Percentiles rank a stretch among this genome's conserved stretches.
These are phyloP conservation scores for Asobara japonica DNA, from an alignment of 1,140 invertebrate species.

Conservation along the genomic window DNA sequence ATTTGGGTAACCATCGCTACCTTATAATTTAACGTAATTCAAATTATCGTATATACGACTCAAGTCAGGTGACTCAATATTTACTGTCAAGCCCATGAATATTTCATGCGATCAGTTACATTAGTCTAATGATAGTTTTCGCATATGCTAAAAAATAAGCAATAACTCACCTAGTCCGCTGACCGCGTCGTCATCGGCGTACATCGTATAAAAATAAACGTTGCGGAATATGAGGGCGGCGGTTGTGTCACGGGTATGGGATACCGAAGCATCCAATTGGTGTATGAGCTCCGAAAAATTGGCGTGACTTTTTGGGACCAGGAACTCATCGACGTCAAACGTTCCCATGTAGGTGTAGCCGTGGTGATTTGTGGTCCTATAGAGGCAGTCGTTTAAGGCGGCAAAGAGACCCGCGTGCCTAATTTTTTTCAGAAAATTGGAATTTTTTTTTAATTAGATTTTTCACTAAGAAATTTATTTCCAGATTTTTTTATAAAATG, in stretches of 20 bases:
- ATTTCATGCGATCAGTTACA: too few relatives aligned
- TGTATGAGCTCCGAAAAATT: slow-evolving; percentile 42
- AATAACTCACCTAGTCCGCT: slow-evolving; percentile 54
- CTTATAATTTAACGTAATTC: too few relatives aligned
- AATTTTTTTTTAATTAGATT: too few relatives aligned
- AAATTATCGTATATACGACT: too few relatives aligned
- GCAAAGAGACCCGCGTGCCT: slow-evolving; percentile 71
- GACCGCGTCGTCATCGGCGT: slow-evolving; percentile 65
- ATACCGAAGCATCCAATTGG: slow-evolving; percentile 33
- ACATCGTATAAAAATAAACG: slow-evolving; percentile 72
- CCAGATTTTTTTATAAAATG: too few relatives aligned
- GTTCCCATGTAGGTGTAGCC: slow-evolving; percentile 66
- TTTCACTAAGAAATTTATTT: too few relatives aligned
- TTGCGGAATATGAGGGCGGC: slow-evolving; percentile 71
- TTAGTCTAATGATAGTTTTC: too few relatives aligned
- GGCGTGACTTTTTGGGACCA: slow-evolving; percentile 68
- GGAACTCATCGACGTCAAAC: slow-evolving; percentile 73
- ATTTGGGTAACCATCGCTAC: too few relatives aligned
- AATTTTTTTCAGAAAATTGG: too few relatives aligned
- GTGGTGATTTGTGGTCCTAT: slow-evolving; percentile 61
- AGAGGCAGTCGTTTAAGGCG: slow-evolving; percentile 73
- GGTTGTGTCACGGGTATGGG: neutral
- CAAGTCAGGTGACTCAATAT: too few relatives aligned
- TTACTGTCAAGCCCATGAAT: too few relatives aligned
- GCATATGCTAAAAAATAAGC: slow-evolving; percentile 24